Percentiles rank a stretch among this genome's conserved stretches.
phyloP scores from a whole-genome alignment of 2,113 vertebrate genomes.

The Esox niger region DNA sequence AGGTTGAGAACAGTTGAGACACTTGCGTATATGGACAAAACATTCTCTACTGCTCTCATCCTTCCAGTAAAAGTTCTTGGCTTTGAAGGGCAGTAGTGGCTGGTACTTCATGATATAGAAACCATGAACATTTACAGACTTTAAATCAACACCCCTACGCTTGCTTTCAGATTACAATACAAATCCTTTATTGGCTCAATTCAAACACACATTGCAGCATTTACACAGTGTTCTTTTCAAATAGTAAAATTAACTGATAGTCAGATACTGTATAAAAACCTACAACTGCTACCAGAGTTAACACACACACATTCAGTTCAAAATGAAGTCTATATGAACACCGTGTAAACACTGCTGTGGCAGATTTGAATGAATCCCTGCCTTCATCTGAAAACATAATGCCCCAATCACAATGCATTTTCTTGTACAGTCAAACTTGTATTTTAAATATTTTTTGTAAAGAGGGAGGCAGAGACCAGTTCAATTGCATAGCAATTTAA shows the following conservation, averaged over 20 bases:
- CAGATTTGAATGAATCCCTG: too few relatives aligned
- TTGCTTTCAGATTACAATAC: slow-evolving; percentile 26
- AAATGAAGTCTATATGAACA: too few relatives aligned
- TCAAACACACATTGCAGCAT: too few relatives aligned
- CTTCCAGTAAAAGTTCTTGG: background rate
- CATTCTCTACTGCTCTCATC: background rate
- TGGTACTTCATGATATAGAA: slow-evolving; percentile 6
- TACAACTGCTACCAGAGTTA: too few relatives aligned
- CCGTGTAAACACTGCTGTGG: too few relatives aligned
- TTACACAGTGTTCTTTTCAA: too few relatives aligned
- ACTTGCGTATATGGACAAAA: background rate
- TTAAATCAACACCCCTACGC: slow-evolving; percentile 36
- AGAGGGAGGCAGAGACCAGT: slow-evolving; percentile 77
- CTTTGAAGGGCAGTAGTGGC: slow-evolving; percentile 10
- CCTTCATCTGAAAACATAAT: too few relatives aligned
- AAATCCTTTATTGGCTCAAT: slow-evolving; percentile 61
- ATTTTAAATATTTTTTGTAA: slow-evolving; percentile 70
- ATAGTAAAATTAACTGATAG: too few relatives aligned
- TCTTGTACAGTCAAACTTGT: slow-evolving; percentile 66
- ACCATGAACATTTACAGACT: slow-evolving; percentile 45
- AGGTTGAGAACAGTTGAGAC: background rate
- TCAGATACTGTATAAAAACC: too few relatives aligned
- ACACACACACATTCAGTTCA: too few relatives aligned
- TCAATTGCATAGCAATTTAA: slow-evolving; percentile 84
- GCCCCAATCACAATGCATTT: slow-evolving; percentile 60